Evolutionary conservation across 1,140 invertebrate species (phyloP).

Genomic region (Drosophila pandora): DNA sequence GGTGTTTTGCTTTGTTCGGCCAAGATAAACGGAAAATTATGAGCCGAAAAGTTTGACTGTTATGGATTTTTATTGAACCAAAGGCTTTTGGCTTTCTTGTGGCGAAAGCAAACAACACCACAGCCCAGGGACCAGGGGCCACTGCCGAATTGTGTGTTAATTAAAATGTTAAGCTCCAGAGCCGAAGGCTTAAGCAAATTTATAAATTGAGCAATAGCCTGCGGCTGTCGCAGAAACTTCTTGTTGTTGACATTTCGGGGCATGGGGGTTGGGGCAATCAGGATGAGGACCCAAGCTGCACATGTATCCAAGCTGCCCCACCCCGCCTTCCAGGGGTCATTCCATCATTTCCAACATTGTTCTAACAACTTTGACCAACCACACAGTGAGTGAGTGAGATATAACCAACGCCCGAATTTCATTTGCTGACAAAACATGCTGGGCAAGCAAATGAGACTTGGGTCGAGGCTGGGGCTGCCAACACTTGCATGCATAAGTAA

Average conservation of each 20-base stretch:
- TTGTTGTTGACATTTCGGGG: constrained; percentile 31
- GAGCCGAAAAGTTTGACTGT: constrained; percentile 45
- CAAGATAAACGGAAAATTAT: constrained; percentile 66
- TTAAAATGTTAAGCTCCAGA: constrained; percentile 52
- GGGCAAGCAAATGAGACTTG: constrained; percentile 27
- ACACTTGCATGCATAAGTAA: constrained; percentile 50
- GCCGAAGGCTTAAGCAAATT: constrained; percentile 36
- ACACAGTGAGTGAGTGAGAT: constrained; percentile 46
- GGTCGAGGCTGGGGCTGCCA: constrained; percentile 16
- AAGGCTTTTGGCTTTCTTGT: constrained; percentile 42
- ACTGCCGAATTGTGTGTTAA: constrained; percentile 45
- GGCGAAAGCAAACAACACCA: constrained; percentile 24
- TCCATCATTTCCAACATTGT: neutral
- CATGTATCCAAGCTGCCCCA: constrained; percentile 30
- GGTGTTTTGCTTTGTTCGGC: constrained; percentile 4
- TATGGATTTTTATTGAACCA: constrained; percentile 64
- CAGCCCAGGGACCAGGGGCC: constrained; percentile 3
- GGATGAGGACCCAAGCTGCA: constrained; percentile 4
- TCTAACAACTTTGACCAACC: constrained; percentile 27
- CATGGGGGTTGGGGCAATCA: neutral
- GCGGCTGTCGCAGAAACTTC: constrained; percentile 46
- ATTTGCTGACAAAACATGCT: constrained; percentile 47
- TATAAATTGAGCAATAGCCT: constrained; percentile 54
- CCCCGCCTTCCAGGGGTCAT: constrained; percentile 34
- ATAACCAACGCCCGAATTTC: constrained; percentile 28